A percentile compares a stretch with the other conserved stretches of the same genome.
These are phyloP conservation scores for Astyanax mexicanus DNA, from an alignment of 2,797 vertebrate species.

Conservation along the genomic window DNA sequence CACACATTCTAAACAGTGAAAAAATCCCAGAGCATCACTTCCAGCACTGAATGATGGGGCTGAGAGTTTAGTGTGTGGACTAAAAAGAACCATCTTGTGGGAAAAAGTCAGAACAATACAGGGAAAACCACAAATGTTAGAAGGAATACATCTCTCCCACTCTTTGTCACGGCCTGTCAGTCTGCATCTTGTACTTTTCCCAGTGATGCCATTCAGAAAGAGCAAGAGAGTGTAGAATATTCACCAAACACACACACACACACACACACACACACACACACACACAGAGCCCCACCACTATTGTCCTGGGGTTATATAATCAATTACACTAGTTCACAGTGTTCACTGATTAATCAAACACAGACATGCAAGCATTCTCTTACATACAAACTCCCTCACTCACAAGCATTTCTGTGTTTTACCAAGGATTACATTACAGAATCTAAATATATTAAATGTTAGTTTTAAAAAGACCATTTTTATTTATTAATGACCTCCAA, in stretches of 20 bases:
- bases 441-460: neutral
- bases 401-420: neutral
- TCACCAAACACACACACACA: neutral
- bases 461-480: neutral
- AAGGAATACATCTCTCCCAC: constrained; percentile 1
- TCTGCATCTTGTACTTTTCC: constrained; percentile 6
- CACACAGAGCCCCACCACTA: neutral
- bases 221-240: neutral
- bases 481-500: neutral
- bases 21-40: neutral
- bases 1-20: neutral
- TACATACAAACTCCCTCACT: neutral
- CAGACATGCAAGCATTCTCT: neutral
- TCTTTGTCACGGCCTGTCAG: neutral
- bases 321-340: neutral
- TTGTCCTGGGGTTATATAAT: constrained; percentile 9
- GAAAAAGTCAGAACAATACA: constrained; percentile 7
- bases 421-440: neutral
- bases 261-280: neutral
- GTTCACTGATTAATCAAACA: neutral
- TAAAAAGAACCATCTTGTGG: neutral
- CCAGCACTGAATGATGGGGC: neutral
- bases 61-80: neutral
- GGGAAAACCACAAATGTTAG: neutral
- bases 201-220: constrained; percentile 30